Conservation (phyloP, 1,140 invertebrate species). For the Trachymyrmex septentrionalis region DNA sequence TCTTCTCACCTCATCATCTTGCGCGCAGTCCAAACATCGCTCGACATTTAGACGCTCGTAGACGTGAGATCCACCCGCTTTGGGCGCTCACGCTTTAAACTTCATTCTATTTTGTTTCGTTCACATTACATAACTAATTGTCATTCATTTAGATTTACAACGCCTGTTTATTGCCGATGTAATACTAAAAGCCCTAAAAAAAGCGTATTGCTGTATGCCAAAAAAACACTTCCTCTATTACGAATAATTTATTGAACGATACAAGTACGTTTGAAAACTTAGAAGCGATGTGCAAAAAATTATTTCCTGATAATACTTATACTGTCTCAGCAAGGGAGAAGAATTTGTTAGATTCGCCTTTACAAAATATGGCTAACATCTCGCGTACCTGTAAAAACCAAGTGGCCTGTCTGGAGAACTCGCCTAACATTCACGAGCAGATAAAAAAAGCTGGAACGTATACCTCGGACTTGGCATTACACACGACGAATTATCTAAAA, state of each 20-base stretch:
- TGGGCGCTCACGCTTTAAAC: too few species aligned
- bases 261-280: constrained; percentile 72
- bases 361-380: constrained; percentile 63
- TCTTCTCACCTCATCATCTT: too few species aligned
- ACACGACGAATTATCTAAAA: neutral
- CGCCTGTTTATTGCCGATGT: neutral
- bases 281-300: constrained; percentile 68
- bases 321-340: constrained; percentile 2
- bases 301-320: constrained; percentile 62
- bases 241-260: neutral
- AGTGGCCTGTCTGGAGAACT: constrained; percentile 71
- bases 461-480: neutral
- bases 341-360: constrained; percentile 47
- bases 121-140: too few species aligned
- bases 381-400: constrained; percentile 67
- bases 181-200: constrained; percentile 34
- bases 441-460: neutral
- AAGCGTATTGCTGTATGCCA: constrained; percentile 49
- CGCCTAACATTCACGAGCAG: neutral
- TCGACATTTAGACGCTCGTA: too few species aligned
- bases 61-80: too few species aligned
- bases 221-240: constrained; percentile 39
- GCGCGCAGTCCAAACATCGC: too few species aligned
- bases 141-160: neutral
- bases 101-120: too few species aligned